Evolutionary conservation across 2,888 invertebrate genomes (phyloP).

Genomic region (Glaucopsyche alexis): DNA sequence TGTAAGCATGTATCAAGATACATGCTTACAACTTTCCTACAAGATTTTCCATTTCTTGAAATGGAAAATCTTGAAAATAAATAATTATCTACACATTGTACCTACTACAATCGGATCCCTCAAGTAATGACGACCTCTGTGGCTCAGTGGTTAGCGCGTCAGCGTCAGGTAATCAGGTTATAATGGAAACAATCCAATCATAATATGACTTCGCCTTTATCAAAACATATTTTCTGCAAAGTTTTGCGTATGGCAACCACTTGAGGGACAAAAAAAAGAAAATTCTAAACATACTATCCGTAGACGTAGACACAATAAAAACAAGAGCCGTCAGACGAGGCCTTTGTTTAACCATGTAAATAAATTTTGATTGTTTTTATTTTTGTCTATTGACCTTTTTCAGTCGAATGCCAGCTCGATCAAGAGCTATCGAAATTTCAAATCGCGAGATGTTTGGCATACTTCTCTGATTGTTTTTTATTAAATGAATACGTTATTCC

Average conservation of each 20-base stretch:
- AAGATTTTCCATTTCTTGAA: too few relatives aligned
- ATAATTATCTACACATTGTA: too few relatives aligned
- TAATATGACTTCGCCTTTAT: not conserved
- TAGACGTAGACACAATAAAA: slow-evolving; percentile 29
- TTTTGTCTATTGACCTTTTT: slow-evolving; percentile 24
- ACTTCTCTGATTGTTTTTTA: slow-evolving; percentile 12
- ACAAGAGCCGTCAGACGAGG: not conserved
- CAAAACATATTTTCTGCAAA: not conserved
- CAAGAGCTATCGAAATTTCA: slow-evolving; percentile 14
- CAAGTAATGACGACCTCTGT: too few relatives aligned
- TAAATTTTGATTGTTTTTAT: slow-evolving; percentile 15
- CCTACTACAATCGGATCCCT: too few relatives aligned
- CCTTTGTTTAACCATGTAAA: slow-evolving; percentile 4
- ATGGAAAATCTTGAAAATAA: not conserved
- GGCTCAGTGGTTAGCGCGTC: too few relatives aligned
- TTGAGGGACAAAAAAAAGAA: not conserved
- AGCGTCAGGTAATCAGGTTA: too few relatives aligned
- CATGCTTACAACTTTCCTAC: too few relatives aligned
- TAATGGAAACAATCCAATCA: not conserved
- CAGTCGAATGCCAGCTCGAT: slow-evolving; percentile 17
- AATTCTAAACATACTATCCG: slow-evolving; percentile 12
- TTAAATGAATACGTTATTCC: not conserved
- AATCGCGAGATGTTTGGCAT: slow-evolving; percentile 14
- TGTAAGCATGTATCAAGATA: too few relatives aligned
- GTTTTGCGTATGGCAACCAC: slow-evolving; percentile 2